Evolutionary conservation across 2,797 vertebrate genomes (phyloP), one percentile per base, ranked within the genome.

Genomic region (Acrossocheilus wenchowensis): DNA sequence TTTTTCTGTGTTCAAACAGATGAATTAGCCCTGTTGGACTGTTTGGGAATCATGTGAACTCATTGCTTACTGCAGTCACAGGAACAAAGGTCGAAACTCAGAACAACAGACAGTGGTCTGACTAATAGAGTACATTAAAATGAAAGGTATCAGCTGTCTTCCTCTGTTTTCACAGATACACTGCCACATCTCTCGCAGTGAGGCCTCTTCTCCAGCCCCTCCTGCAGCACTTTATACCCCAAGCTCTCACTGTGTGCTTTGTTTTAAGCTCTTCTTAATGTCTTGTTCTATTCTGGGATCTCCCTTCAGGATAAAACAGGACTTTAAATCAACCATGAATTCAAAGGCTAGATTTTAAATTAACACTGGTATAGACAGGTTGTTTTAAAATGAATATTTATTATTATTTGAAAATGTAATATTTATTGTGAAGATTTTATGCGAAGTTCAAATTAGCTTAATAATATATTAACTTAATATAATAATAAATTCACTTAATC

Each of bases 281-380:
- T 72, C 50, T 72, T 84, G 50, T 84, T 81, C 72, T 81, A 78
- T 81, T 84, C 72, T 87, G 72, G 41, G 62, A 84, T 43, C 36
- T 78, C 62, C 78, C 73, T 23, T 77, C 77, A 84, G 71, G 30
- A 84, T 43, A 43, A 34, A 75, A 64, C 17, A 30, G 41, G 57
- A 80, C 41, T 48, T 77, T 77, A 62, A 66, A 66, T 45, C 1
- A 45, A 64, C 39, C 54, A n/a, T 62, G 23, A 79, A 43, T 43
- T 64, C 9, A 80, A 43, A 30, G n/a, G 60, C 14, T 48, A 45
- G 1, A 62, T 48, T 80, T 10, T 34, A 80, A 80, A 66, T 66
- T 1, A 80, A 66, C 39, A 30, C 26, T 45, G 41, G n/a, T 21
- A 12, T 6, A 66, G 23, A 43, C 21, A 43, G 36, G 7, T n/a